Conservation (phyloP, 2,888 invertebrate genomes). For the Sinotaia quadrata region DNA sequence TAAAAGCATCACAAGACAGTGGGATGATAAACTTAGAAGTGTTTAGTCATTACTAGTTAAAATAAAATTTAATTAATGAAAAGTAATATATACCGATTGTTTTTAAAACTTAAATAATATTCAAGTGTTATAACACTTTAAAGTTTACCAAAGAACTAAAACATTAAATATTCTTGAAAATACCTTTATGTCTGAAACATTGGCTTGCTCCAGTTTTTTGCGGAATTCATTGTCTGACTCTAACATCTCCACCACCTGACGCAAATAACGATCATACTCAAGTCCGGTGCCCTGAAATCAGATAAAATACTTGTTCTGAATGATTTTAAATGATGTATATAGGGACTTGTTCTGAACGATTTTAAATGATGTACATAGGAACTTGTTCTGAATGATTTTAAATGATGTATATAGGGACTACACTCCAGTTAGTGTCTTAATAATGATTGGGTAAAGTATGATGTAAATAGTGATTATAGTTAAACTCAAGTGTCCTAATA, state of each 20-base stretch:
- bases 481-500: no score
- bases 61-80: no score
- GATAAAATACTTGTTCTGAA: background rate
- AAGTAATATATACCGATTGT: no score
- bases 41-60: no score
- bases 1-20: no score
- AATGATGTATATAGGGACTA: background rate
- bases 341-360: background rate
- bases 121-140: no score
- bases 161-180: no score
- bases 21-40: no score
- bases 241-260: slow-evolving; percentile 89
- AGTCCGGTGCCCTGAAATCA: slow-evolving; percentile 58
- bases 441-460: no score
- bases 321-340: background rate
- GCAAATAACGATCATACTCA: slow-evolving; percentile 87
- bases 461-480: background rate
- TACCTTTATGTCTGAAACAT: slow-evolving; percentile 81
- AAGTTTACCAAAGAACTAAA: no score
- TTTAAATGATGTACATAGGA: background rate
- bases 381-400: background rate
- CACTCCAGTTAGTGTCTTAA: no score
- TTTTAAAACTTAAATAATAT: no score
- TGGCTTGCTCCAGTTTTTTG: slow-evolving; percentile 67
- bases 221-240: slow-evolving; percentile 82